Percentiles rank a stretch among this genome's conserved stretches.
Conservation (phyloP, 2,797 vertebrate species). For the Tinamus major region DNA sequence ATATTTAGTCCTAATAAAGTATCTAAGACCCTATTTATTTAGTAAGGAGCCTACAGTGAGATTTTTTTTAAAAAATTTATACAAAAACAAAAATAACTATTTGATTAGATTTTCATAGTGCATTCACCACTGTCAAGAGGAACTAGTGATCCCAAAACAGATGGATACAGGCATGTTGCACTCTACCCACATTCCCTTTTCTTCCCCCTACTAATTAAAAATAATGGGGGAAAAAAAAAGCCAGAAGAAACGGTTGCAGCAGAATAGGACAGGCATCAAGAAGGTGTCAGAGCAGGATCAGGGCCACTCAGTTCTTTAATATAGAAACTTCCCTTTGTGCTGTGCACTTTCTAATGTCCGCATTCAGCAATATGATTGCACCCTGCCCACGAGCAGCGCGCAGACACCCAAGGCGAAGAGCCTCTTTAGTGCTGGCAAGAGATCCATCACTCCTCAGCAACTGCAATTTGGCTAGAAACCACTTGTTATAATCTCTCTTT, state of each 20-base stretch:
- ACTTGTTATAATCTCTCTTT: conserved; percentile 25
- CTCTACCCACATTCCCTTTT: neutral
- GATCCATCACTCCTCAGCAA: conserved; percentile 36
- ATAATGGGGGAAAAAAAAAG: no score
- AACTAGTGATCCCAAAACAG: neutral
- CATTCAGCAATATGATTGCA: neutral
- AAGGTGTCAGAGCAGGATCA: neutral
- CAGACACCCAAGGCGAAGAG: neutral
- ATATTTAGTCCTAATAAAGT: neutral
- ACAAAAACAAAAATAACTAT: neutral
- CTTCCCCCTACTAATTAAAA: neutral
- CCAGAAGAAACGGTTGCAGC: neutral
- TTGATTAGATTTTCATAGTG: neutral
- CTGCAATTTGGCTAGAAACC: conserved; percentile 43
- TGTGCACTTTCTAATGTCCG: neutral
- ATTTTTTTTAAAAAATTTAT: neutral
- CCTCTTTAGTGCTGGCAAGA: conserved; percentile 19
- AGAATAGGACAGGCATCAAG: neutral
- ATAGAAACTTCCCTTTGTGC: neutral
- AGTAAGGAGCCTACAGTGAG: neutral
- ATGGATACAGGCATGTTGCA: neutral
- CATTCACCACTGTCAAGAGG: neutral
- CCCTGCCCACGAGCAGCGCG: neutral
- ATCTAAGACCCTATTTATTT: neutral
- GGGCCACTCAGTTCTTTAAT: neutral